These are phyloP conservation scores for Drosophila bifasciata DNA, from an alignment of 1,140 invertebrate genomes.

Conservation along the genomic window DNA sequence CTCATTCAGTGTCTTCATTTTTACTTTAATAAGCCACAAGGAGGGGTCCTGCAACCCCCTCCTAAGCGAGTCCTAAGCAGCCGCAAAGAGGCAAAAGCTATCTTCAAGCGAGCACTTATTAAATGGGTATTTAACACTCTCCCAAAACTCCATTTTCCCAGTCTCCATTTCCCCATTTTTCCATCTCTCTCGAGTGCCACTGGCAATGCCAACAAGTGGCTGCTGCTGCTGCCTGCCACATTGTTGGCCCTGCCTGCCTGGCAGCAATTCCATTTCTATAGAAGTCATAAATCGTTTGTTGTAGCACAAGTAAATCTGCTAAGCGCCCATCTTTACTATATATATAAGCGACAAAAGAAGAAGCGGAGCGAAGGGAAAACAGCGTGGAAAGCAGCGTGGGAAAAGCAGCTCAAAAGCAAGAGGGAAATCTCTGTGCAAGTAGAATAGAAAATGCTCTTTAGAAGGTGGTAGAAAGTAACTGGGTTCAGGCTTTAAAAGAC, in stretches of 20 bases:
- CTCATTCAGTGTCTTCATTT: slow-evolving; percentile 21
- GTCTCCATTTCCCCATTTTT: too few species aligned
- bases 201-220: slow-evolving; percentile 62
- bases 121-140: slow-evolving; percentile 47
- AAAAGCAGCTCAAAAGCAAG: not conserved
- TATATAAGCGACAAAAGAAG: slow-evolving; percentile 13
- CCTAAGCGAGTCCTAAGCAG: not conserved
- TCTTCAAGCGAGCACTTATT: slow-evolving; percentile 54
- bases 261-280: slow-evolving; percentile 19
- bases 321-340: slow-evolving; percentile 44
- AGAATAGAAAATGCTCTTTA: too few species aligned
- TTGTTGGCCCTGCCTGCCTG: slow-evolving; percentile 1
- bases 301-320: slow-evolving; percentile 67
- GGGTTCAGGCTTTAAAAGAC: too few species aligned
- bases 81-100: slow-evolving; percentile 32
- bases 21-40: slow-evolving; percentile 26
- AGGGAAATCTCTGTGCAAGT: not conserved
- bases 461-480: too few species aligned
- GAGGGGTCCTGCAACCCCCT: slow-evolving; percentile 10
- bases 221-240: slow-evolving; percentile 24
- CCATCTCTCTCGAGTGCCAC: slow-evolving; percentile 12
- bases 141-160: not conserved
- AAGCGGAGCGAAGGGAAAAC: too few species aligned
- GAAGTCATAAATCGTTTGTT: slow-evolving; percentile 58
- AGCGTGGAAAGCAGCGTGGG: not conserved